phyloP scores from a whole-genome alignment of 2,113 vertebrate species.

The Channa maculata region DNA sequence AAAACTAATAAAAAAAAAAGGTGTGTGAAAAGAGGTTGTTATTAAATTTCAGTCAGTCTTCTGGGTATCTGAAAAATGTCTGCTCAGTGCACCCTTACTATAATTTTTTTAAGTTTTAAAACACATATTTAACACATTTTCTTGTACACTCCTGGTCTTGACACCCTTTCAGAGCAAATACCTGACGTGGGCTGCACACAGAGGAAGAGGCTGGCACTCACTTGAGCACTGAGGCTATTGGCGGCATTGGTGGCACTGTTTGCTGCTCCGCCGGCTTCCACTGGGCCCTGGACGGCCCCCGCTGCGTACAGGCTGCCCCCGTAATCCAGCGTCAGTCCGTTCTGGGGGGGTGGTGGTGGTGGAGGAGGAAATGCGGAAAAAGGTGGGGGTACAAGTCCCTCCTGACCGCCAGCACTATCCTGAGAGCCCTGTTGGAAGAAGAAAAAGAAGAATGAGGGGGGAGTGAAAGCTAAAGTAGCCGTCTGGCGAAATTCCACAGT shows the following conservation, averaged over 20 bases:
- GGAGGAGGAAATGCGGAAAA: slow-evolving; percentile 85
- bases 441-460: slow-evolving; percentile 30
- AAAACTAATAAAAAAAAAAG: no score
- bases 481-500: slow-evolving; percentile 38
- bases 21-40: no score
- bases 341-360: slow-evolving; percentile 85
- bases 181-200: slow-evolving; percentile 36
- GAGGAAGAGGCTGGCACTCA: slow-evolving; percentile 69
- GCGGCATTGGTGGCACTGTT: slow-evolving; percentile 68
- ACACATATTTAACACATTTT: background rate
- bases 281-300: slow-evolving; percentile 80
- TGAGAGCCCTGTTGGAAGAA: slow-evolving; percentile 80
- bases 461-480: slow-evolving; percentile 43
- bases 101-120: background rate
- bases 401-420: slow-evolving; percentile 83
- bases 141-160: background rate
- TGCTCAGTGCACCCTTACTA: background rate
- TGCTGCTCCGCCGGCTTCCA: slow-evolving; percentile 75
- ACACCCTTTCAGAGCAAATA: slow-evolving; percentile 16
- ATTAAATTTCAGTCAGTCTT: no score
- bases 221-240: slow-evolving; percentile 78
- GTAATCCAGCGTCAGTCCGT: slow-evolving; percentile 84
- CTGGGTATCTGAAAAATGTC: background rate
- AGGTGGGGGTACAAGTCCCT: slow-evolving; percentile 83
- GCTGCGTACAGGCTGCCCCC: slow-evolving; percentile 80